These are phyloP conservation scores for Andrena trimmerana DNA, from an alignment of 2,888 invertebrate species.

Conservation along the genomic window DNA sequence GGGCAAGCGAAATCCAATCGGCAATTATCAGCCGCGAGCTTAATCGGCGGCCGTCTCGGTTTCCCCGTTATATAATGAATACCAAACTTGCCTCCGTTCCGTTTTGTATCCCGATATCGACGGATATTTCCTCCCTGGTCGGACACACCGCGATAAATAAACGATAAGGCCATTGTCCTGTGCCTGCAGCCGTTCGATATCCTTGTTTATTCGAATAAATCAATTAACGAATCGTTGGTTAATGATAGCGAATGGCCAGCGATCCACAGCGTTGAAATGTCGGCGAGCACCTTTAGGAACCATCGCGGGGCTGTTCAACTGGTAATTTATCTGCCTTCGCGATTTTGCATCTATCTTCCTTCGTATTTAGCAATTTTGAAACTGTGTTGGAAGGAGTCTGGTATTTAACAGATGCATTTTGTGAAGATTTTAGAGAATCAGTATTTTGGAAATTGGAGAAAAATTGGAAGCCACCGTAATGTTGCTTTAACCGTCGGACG, in stretches of 20 bases:
- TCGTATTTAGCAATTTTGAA: too few species aligned
- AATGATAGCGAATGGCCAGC: slow-evolving; percentile 74
- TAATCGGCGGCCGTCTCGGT: slow-evolving; percentile 42
- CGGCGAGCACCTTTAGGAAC: slow-evolving; percentile 23
- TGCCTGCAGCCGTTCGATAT: slow-evolving; percentile 74
- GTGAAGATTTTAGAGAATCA: too few species aligned
- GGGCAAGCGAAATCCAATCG: slow-evolving; percentile 42
- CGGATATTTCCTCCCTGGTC: slow-evolving; percentile 55
- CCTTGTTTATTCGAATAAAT: slow-evolving; percentile 80
- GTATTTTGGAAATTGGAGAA: too few species aligned
- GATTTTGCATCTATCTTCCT: too few species aligned
- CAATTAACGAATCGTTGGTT: slow-evolving; percentile 78
- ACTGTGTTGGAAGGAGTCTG: too few species aligned
- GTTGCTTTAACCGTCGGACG: too few species aligned
- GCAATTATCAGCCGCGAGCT: slow-evolving; percentile 48
- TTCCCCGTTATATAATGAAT: slow-evolving; percentile 40
- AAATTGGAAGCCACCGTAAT: too few species aligned
- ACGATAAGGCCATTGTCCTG: slow-evolving; percentile 72
- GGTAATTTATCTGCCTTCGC: not conserved
- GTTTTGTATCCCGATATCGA: slow-evolving; percentile 51
- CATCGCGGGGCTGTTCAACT: not conserved
- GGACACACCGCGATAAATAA: slow-evolving; percentile 72
- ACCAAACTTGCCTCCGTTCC: slow-evolving; percentile 42
- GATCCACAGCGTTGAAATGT: slow-evolving; percentile 1
- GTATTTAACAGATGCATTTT: too few species aligned